Conservation (phyloP, 1,140 invertebrate species). For the Heliconius eleuchia region DNA sequence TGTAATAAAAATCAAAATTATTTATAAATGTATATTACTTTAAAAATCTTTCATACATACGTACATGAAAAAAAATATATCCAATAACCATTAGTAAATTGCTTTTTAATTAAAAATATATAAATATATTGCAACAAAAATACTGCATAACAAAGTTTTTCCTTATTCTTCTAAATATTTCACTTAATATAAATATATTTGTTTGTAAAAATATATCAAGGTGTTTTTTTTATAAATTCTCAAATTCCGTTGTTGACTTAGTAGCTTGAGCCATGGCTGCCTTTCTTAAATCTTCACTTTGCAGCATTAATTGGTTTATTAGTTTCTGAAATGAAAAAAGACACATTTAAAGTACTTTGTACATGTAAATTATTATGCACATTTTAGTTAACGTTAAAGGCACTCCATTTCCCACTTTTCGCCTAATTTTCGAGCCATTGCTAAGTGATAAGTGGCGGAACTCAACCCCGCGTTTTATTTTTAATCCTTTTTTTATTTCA, state of each 20-base stretch:
- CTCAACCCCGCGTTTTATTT: too few relatives aligned
- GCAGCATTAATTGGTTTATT: conserved; percentile 92
- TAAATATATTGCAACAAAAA: background rate
- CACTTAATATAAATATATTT: background rate
- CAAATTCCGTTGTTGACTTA: conserved; percentile 86
- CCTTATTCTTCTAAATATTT: background rate
- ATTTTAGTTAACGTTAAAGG: too few relatives aligned
- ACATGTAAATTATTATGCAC: background rate
- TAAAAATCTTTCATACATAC: too few relatives aligned
- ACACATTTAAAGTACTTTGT: background rate
- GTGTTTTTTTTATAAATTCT: conserved; percentile 83
- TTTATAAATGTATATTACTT: too few relatives aligned
- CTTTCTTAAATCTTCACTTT: conserved; percentile 95
- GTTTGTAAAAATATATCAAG: background rate
- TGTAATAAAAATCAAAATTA: too few relatives aligned
- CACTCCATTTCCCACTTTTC: too few relatives aligned
- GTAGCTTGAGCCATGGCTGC: conserved; percentile 88
- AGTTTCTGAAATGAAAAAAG: conserved; percentile 83
- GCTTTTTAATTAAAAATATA: too few relatives aligned
- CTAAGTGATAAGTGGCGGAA: too few relatives aligned
- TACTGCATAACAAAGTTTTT: background rate
- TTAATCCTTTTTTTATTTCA: too few relatives aligned
- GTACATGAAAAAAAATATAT: too few relatives aligned
- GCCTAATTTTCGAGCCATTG: too few relatives aligned
- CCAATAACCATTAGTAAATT: too few relatives aligned